phyloP scores from a whole-genome alignment of 2,113 vertebrate species.

The Coptodon bakossiorum region DNA sequence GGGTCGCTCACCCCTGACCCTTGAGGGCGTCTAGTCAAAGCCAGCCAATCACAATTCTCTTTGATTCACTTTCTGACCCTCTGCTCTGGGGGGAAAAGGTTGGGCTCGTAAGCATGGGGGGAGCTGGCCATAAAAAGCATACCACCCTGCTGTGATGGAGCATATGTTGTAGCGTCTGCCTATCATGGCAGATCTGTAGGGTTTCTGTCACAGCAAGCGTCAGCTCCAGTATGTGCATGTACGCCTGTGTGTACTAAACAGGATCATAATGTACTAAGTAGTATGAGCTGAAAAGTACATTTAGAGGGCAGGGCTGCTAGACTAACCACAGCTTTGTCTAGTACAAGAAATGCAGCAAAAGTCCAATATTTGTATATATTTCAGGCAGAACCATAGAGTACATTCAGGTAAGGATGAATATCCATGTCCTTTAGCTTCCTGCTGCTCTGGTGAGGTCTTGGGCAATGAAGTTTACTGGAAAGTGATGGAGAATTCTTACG shows the following conservation, averaged over 20 bases:
- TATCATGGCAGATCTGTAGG: conserved; percentile 37
- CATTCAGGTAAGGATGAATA: not conserved
- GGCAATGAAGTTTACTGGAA: conserved; percentile 67
- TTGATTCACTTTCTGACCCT: conserved; percentile 42
- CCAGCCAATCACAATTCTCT: conserved; percentile 53
- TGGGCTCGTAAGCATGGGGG: not conserved
- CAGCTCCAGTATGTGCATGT: not conserved
- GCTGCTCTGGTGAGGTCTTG: conserved; percentile 22
- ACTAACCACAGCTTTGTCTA: not conserved
- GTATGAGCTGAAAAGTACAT: not conserved
- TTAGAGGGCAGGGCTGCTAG: not conserved
- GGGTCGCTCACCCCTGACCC: conserved; percentile 63
- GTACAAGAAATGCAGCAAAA: not conserved
- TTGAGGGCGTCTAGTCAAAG: conserved; percentile 54
- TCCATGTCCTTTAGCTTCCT: not conserved
- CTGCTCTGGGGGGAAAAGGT: not conserved
- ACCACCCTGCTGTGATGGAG: conserved; percentile 53
- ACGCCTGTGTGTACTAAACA: not conserved
- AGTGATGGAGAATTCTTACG: conserved; percentile 63
- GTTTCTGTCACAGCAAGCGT: conserved; percentile 30
- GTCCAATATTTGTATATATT: not conserved
- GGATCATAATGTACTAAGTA: not conserved
- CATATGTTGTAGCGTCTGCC: conserved; percentile 54
- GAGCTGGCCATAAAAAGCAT: conserved; percentile 47
- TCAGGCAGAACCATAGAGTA: not conserved